Conservation (phyloP, 2,888 invertebrate genomes). For the Boloria selene region DNA sequence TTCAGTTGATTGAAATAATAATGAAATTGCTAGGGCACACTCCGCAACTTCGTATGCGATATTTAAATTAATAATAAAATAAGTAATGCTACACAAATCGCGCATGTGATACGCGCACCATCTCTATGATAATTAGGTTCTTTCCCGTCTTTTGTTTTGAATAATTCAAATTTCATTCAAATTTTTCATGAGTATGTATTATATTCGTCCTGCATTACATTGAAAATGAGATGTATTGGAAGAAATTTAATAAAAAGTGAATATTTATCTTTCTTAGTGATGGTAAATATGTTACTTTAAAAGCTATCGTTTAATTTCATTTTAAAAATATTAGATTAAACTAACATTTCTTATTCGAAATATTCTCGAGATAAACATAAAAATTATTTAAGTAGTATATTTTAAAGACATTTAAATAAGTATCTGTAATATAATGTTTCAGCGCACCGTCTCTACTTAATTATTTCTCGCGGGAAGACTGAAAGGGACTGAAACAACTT, state of each 20-base stretch:
- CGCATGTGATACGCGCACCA: constrained; percentile 60
- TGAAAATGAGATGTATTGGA: constrained; percentile 34
- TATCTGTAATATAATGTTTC: background rate
- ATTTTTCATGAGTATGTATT: constrained; percentile 41
- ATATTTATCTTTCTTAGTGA: background rate
- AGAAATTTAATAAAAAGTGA: background rate
- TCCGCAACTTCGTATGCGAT: constrained; percentile 73
- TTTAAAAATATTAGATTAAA: too few relatives aligned
- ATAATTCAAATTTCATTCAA: constrained; percentile 54
- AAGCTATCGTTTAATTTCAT: background rate
- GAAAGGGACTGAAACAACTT: background rate
- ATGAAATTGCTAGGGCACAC: constrained; percentile 80
- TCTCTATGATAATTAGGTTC: constrained; percentile 72
- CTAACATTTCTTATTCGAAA: too few relatives aligned
- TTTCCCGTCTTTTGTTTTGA: constrained; percentile 57
- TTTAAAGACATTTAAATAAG: background rate
- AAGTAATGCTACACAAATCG: constrained; percentile 77
- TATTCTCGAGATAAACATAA: too few relatives aligned
- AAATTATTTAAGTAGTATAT: too few relatives aligned
- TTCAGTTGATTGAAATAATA: constrained; percentile 83
- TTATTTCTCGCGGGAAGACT: background rate
- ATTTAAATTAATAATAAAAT: constrained; percentile 82
- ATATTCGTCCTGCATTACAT: constrained; percentile 37
- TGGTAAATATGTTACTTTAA: background rate
- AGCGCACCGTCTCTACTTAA: constrained; percentile 2